Evolutionary conservation across 37 sponge, comb jelly and placozoan genomes (phyloP).

Genomic region (Dysidea cf. avara): DNA sequence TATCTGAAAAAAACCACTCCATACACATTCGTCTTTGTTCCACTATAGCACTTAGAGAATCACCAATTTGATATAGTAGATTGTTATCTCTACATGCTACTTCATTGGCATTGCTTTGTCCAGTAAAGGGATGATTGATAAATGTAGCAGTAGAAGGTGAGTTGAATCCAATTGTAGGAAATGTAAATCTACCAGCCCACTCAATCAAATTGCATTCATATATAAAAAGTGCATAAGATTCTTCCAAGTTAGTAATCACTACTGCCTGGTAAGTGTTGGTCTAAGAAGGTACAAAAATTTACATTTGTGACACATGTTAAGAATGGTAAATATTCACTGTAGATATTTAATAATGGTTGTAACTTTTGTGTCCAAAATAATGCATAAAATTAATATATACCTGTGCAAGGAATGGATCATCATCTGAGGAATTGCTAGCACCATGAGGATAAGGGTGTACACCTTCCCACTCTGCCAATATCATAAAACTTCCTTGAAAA

Average conservation of each 20-base stretch:
- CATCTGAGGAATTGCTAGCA: no score
- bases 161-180: conserved; percentile 28
- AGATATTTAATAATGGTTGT: not conserved
- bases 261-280: conserved; percentile 28
- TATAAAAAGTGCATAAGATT: conserved; percentile 30
- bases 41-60: no score
- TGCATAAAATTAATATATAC: no score
- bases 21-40: no score
- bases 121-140: conserved; percentile 34
- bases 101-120: not conserved
- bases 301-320: no score
- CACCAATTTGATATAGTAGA: no score
- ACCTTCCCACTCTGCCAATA: conserved; percentile 46
- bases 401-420: no score
- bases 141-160: conserved; percentile 9
- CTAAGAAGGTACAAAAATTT: no score
- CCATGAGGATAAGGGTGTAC: no score
- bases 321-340: no score
- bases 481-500: conserved; percentile 48
- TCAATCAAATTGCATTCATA: conserved; percentile 13
- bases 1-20: no score
- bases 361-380: no score
- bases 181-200: conserved; percentile 14
- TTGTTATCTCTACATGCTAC: conserved; percentile 10
- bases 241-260: conserved; percentile 19